phyloP scores from a whole-genome alignment of 2,888 invertebrate species.

The Apoda limacodes region DNA sequence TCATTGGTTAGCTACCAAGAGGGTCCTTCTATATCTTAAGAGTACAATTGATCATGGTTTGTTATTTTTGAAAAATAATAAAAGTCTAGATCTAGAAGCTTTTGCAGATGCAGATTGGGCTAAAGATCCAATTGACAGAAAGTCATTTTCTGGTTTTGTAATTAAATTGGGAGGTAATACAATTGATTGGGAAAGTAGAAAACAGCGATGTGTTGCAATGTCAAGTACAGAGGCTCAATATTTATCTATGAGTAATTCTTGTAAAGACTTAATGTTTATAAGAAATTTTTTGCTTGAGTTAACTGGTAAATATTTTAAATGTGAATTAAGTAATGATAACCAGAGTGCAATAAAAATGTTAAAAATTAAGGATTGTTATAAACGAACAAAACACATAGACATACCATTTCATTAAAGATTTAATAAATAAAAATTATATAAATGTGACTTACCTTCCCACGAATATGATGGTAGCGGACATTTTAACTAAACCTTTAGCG shows the following conservation, averaged over 20 bases:
- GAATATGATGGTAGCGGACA: not conserved
- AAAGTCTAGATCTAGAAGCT: conserved; percentile 8
- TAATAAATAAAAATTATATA: not conserved
- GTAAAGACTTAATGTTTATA: conserved; percentile 11
- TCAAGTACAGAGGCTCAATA: conserved; percentile 13
- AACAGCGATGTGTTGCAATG: conserved; percentile 11
- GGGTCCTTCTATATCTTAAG: conserved; percentile 15
- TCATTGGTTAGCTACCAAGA: conserved; percentile 17
- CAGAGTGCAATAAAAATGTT: conserved; percentile 13
- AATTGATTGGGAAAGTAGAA: conserved; percentile 11
- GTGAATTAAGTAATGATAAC: conserved; percentile 8
- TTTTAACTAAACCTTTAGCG: not conserved
- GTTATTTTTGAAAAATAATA: conserved; percentile 2
- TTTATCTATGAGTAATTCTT: conserved; percentile 7
- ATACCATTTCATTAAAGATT: not conserved
- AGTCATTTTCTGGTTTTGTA: conserved; percentile 11
- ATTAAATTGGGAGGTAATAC: conserved; percentile 7
- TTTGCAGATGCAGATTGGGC: conserved; percentile 15
- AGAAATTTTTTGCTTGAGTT: conserved; percentile 8
- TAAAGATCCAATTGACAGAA: conserved; percentile 7
- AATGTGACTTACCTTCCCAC: not conserved
- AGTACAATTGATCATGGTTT: conserved; percentile 15
- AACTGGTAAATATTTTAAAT: conserved; percentile 2
- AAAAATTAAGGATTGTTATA: conserved; percentile 7
- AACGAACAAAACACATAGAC: conserved; percentile 11